Conservation (phyloP, 2,888 invertebrate species). For the Phorcus lineatus region DNA sequence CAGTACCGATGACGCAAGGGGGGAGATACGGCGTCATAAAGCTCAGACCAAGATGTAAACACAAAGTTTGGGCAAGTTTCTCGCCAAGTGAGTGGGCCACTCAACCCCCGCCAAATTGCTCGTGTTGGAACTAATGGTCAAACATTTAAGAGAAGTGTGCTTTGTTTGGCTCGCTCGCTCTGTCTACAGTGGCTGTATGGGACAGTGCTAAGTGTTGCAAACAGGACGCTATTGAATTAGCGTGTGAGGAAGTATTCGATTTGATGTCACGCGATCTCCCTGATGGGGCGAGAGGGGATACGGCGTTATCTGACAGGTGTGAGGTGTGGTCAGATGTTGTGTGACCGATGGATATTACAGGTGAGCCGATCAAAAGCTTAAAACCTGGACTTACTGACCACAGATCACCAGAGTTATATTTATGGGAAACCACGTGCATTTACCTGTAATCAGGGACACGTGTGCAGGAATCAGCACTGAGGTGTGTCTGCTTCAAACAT, state of each 20-base stretch:
- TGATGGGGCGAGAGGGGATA: no score
- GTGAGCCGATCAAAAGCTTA: no score
- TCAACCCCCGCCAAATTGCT: neutral
- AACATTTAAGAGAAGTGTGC: neutral
- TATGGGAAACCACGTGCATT: no score
- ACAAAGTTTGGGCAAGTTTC: conserved; percentile 5
- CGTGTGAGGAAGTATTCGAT: neutral
- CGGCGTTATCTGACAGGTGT: no score
- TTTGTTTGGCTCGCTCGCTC: neutral
- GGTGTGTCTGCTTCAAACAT: no score
- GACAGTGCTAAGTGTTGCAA: neutral
- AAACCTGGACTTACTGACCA: no score
- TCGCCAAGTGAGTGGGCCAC: neutral
- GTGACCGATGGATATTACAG: no score
- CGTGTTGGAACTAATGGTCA: neutral
- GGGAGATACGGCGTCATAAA: neutral
- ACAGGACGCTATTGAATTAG: neutral
- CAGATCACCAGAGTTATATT: no score
- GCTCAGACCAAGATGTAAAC: neutral
- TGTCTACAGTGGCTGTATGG: neutral
- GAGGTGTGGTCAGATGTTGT: no score
- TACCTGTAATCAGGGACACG: no score
- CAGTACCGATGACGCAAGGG: neutral
- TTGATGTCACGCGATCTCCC: neutral
- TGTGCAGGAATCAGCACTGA: no score